These are phyloP conservation scores for Brachionus paranguensis DNA, from an alignment of 1,140 invertebrate species.

Conservation along the genomic window DNA sequence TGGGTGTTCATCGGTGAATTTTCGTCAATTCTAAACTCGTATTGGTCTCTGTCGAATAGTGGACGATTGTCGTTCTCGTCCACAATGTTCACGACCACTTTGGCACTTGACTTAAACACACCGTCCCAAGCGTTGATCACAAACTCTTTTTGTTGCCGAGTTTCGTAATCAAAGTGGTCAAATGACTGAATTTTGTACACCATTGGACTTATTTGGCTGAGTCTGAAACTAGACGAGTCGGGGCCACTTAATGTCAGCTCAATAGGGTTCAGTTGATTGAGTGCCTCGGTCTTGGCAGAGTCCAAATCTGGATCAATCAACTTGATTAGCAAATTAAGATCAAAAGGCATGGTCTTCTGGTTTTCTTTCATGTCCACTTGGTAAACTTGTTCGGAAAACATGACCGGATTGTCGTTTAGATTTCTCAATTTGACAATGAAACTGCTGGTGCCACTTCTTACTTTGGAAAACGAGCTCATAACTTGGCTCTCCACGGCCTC, in stretches of 20 bases:
- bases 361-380: not conserved
- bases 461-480: conserved; percentile 17
- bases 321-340: not conserved
- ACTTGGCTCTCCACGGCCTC: not conserved
- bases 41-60: conserved; percentile 10
- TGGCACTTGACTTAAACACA: not conserved
- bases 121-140: not conserved
- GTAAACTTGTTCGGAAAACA: not conserved
- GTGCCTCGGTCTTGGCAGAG: not conserved
- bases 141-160: not conserved
- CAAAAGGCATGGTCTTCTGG: not conserved
- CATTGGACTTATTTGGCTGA: not conserved
- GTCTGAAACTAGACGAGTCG: not conserved
- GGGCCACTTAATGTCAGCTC: not conserved
- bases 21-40: conserved; percentile 25
- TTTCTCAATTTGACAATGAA: conserved; percentile 13
- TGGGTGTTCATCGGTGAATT: not conserved
- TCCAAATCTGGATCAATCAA: conserved; percentile 17
- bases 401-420: conserved; percentile 14
- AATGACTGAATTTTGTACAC: conserved; percentile 2
- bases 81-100: not conserved
- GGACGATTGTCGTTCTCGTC: conserved; percentile 25
- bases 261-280: conserved; percentile 28
- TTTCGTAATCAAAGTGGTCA: conserved; percentile 20
- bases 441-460: not conserved